Conservation (phyloP, 2,797 vertebrate genomes). For the Pangasius macronema region DNA sequence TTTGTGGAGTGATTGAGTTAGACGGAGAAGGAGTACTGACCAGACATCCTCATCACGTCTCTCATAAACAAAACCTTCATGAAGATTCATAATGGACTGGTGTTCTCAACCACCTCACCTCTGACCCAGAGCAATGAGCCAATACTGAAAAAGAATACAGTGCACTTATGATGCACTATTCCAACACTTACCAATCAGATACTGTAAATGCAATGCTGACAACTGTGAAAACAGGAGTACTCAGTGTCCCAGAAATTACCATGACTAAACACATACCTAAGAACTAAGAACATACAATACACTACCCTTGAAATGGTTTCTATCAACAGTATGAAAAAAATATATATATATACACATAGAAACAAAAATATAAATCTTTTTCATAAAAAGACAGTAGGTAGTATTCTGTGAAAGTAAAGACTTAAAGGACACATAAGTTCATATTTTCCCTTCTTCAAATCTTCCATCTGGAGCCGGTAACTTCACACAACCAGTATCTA, state of each 20-base stretch:
- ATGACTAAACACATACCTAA: conserved; percentile 68
- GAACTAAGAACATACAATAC: conserved; percentile 68
- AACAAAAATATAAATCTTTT: conserved; percentile 73
- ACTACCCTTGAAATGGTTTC: conserved; percentile 67
- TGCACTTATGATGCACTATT: conserved; percentile 45
- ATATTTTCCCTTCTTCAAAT: conserved; percentile 72
- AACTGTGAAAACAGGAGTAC: conserved; percentile 58
- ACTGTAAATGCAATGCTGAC: conserved; percentile 55
- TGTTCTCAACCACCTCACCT: conserved; percentile 24
- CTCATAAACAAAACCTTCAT: conserved; percentile 27
- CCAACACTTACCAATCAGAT: conserved; percentile 57
- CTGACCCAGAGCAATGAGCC: conserved; percentile 32
- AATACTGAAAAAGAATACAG: conserved; percentile 53
- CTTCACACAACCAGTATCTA: conserved; percentile 64
- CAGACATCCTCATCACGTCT: conserved; percentile 14
- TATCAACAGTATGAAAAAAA: conserved; percentile 78
- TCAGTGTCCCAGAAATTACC: conserved; percentile 65
- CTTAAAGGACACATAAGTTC: conserved; percentile 77
- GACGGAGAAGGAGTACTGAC: conserved; percentile 32
- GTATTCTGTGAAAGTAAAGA: conserved; percentile 77
- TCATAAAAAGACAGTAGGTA: conserved; percentile 74
- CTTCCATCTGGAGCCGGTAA: conserved; percentile 72
- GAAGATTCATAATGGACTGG: conserved; percentile 28
- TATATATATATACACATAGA: conserved; percentile 36
- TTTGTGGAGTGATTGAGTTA: conserved; percentile 1